Conservation (phyloP, 2,888 invertebrate species). For the Fragum sueziense region DNA sequence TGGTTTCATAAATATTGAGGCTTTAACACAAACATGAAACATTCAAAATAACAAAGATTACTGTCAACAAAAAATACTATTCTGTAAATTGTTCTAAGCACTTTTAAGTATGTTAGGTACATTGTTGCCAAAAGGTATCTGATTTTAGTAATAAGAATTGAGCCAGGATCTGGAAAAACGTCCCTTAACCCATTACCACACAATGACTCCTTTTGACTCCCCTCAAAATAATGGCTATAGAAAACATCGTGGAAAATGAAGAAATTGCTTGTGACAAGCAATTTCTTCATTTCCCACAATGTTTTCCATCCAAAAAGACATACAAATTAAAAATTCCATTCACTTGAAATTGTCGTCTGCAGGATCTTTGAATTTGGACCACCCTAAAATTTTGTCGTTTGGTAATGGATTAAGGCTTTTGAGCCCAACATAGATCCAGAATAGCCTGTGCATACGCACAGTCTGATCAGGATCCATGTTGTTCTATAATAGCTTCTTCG, state of each 20-base stretch:
- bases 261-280: neutral
- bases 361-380: neutral
- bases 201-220: neutral
- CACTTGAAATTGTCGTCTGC: neutral
- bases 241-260: slow-evolving; percentile 2
- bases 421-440: no score
- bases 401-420: no score
- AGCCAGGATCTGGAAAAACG: no score
- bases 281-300: neutral
- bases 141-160: no score
- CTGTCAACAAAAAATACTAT: neutral
- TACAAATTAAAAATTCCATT: neutral
- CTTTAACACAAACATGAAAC: neutral
- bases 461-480: no score
- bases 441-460: no score
- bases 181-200: neutral
- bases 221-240: neutral
- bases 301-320: neutral
- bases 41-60: neutral
- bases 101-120: neutral
- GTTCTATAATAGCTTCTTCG: no score
- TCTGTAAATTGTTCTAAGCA: neutral
- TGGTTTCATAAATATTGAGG: neutral
- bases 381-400: no score
- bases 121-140: neutral